These are phyloP conservation scores for Netelia fuscicornis DNA, from an alignment of 2,888 invertebrate genomes.

Conservation along the genomic window DNA sequence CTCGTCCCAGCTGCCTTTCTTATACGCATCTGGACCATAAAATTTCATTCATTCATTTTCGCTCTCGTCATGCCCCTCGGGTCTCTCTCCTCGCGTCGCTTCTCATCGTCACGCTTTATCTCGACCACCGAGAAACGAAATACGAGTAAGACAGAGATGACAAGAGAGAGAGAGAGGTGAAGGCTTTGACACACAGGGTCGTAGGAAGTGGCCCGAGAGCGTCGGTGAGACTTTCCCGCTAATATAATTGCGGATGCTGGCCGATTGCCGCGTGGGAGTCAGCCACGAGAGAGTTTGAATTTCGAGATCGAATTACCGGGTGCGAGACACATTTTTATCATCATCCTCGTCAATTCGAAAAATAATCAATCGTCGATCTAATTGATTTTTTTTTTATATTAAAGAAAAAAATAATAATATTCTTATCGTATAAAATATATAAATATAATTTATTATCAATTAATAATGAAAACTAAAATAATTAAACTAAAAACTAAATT, in stretches of 20 bases:
- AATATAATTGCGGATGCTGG: constrained; percentile 53
- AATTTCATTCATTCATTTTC: constrained; percentile 32
- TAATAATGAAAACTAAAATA: background rate
- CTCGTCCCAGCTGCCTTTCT: background rate
- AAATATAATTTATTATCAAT: background rate
- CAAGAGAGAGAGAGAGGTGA: constrained; percentile 46
- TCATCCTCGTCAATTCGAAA: background rate
- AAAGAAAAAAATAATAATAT: background rate
- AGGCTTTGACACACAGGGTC: constrained; percentile 20
- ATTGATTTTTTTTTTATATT: background rate
- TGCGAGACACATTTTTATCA: background rate
- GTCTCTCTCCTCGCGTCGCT: constrained; percentile 34
- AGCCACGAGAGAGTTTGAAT: background rate
- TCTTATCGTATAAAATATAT: no score
- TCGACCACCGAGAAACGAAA: constrained; percentile 62
- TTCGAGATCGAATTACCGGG: background rate
- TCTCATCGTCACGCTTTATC: constrained; percentile 60
- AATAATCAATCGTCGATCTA: no score
- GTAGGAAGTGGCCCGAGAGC: constrained; percentile 17
- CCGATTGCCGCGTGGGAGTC: constrained; percentile 21
- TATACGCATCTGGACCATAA: background rate
- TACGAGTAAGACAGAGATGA: constrained; percentile 42
- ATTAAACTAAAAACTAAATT: no score
- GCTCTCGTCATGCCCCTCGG: background rate
- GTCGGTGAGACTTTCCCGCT: constrained; percentile 32